These are phyloP conservation scores for Caenorhabditis japonica DNA, from an alignment of 2,888 invertebrate species.

Conservation along the genomic window DNA sequence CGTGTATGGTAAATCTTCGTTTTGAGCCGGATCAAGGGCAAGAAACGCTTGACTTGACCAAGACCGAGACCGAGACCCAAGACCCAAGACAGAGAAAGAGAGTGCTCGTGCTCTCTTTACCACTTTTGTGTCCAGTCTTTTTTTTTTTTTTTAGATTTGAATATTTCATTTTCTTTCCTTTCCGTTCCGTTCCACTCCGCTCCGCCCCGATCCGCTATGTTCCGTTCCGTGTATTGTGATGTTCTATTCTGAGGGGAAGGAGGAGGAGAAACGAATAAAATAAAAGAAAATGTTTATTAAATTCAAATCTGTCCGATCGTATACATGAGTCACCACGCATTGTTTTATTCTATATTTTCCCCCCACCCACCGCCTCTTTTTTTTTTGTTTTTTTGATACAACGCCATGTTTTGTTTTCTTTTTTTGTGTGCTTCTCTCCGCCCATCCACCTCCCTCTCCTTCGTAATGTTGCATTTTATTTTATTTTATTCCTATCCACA, in stretches of 20 bases:
- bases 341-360: conserved; percentile 6
- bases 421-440: conserved; percentile 4
- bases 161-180: no score
- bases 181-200: no score
- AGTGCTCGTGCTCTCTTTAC: no score
- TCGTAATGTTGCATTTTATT: neutral
- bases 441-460: conserved; percentile 8
- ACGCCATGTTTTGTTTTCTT: conserved; percentile 9
- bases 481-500: neutral
- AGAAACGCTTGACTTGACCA: conserved; percentile 14
- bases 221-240: no score
- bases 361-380: neutral
- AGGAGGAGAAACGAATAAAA: no score
- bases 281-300: conserved; percentile 34
- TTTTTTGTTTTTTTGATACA: conserved; percentile 23
- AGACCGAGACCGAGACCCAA: no score
- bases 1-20: conserved; percentile 42
- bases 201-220: no score
- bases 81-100: no score
- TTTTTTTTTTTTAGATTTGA: no score
- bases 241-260: no score
- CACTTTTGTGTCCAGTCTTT: no score
- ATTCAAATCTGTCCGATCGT: conserved; percentile 32
- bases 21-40: conserved; percentile 32
- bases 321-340: conserved; percentile 34